These are phyloP conservation scores for Cyrtorhinus lividipennis DNA, from an alignment of 1,140 invertebrate species.

Conservation along the genomic window DNA sequence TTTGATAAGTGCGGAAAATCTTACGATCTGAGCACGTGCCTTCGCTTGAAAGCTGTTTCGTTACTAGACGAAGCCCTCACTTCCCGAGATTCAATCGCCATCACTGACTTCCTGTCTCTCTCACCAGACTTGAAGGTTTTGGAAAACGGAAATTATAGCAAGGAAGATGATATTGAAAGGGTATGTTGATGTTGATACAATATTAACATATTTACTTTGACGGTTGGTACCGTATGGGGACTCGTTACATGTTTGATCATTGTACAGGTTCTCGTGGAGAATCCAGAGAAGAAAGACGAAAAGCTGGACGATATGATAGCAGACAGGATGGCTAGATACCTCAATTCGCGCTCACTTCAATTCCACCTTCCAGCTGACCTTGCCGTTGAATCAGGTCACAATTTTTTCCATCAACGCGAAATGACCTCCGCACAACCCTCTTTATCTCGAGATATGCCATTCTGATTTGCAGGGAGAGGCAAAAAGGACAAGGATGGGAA, in stretches of 20 bases:
- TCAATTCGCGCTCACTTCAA: constrained; percentile 11
- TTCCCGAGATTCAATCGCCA: background rate
- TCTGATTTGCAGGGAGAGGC: no score
- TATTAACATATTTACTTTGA: no score
- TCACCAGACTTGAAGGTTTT: background rate
- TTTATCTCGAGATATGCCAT: no score
- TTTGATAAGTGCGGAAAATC: background rate
- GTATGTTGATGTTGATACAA: no score
- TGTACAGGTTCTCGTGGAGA: background rate
- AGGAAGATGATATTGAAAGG: background rate
- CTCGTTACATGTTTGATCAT: no score
- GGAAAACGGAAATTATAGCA: background rate
- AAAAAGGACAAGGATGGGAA: no score
- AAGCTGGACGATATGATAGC: constrained; percentile 16
- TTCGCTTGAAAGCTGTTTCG: background rate
- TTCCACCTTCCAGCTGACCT: constrained; percentile 10
- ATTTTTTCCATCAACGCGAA: no score
- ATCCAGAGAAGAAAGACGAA: constrained; percentile 3
- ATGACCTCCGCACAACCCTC: no score
- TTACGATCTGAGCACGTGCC: background rate
- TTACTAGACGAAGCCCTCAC: background rate
- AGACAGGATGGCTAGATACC: constrained; percentile 10
- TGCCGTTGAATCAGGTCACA: no score
- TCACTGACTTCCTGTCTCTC: background rate
- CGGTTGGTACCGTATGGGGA: no score